Evolutionary conservation across 2,888 invertebrate genomes (phyloP), one percentile per base, ranked within the genome.

Genomic region (Phragmatobia fuliginosa): DNA sequence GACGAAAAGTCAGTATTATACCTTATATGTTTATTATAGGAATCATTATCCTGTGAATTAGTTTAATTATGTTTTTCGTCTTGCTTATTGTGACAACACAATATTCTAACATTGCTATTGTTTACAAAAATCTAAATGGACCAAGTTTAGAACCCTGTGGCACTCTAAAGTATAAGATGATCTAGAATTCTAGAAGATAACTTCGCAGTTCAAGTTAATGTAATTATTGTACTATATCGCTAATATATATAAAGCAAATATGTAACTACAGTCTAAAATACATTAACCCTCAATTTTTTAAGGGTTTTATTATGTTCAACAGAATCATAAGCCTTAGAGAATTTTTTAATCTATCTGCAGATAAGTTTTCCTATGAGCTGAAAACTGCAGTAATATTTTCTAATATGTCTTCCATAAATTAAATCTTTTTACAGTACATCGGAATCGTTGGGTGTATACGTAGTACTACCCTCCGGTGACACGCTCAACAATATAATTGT

Each of bases 371-470:
- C 3, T 58, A 31, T 58, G 25, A 31, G 7, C 28, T n/a, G 31
- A 31, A 38, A 38, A 38, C 14, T 38, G 38, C 14, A 38, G 1
- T 14, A 14, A 38, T 38, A 14, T 14, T 14, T n/a, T n/a, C n/a
- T n/a, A n/a, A n/a, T n/a, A n/a, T n/a, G n/a, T n/a, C n/a, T n/a
- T n/a, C n/a, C n/a, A n/a, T n/a, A n/a, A n/a, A n/a, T n/a, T n/a
- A n/a, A n/a, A n/a, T n/a, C n/a, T n/a, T n/a, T 31, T 84, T 84
- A 25, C 90, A 94, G 94, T 76, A 85, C 90, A 69, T 94, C 94
- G 0, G 94, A 94, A 78, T 91, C 92, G 0, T 76, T 93, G 16
- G 93, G 92, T 7, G 92, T 93, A 16, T 92, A 87, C 72, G 87
- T 93, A 31, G 76, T 81, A 10, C 78, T 92, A 1, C 66, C 83